Evolutionary conservation across 2,797 vertebrate genomes (phyloP), one percentile per base, ranked within the genome.

Genomic region (Huso huso): DNA sequence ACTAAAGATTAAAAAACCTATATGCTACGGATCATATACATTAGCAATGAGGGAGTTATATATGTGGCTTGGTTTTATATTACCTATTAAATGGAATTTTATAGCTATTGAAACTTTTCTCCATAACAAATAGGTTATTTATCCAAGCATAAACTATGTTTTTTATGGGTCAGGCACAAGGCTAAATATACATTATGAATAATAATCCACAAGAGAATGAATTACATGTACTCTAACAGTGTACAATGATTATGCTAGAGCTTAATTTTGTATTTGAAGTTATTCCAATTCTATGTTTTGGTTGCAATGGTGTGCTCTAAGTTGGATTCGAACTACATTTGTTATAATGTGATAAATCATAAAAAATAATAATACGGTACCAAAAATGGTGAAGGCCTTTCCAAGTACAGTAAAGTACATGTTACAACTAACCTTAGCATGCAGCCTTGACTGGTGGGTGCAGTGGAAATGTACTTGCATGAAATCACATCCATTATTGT

Each of bases 1-100:
- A 64, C 49, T 66, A 67, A 55, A 66, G 10, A 37, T 37, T 37
- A 0, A 37, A 37, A 13, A 15, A 18, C 10, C 15, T 37, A 4
- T 37, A 5, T 37, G 37, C 49, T 6, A 57, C 10, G 37, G n/a
- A 63, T 18, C 12, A 55, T 69, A 10, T 48, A 37, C 59, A 49
- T 62, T 66, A 13, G 57, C n/a, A 63, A 64, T 60, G 51, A 12
- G 49, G 59, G 53, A 10, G 55, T 12, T n/a, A 50, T 15, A 66
- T 58, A 10, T 8, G 48, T 49, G 65, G n/a, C 49, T 48, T 53
- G 23, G 52, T 57, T 48, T 65, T 49, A 9, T 48, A 8, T 65
- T 57, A 57, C 64, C 23, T 57, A 52, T 57, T 37, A 57, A 13
- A 37, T 57, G 52, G 52, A 23, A 18, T 52, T 23, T 65, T 37